These are phyloP conservation scores for Drosophila ohnishii DNA, from an alignment of 1,140 invertebrate genomes.

Conservation along the genomic window DNA sequence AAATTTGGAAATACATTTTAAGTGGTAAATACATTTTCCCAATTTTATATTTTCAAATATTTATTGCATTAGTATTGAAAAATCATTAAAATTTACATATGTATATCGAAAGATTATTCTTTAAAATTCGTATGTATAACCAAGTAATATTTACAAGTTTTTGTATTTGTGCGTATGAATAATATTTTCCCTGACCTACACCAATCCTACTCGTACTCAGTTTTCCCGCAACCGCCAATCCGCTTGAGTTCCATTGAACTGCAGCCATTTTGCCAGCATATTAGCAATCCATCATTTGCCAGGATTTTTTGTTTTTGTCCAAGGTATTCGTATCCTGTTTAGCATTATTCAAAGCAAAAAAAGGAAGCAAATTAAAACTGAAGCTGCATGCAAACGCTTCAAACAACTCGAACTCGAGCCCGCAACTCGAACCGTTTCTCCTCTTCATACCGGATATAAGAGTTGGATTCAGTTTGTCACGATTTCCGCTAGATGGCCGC, in stretches of 20 bases:
- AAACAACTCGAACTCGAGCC: not conserved
- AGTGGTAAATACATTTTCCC: too few species aligned
- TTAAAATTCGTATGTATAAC: too few species aligned
- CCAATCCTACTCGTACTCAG: not conserved
- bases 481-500: slow-evolving; percentile 12
- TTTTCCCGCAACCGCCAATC: slow-evolving; percentile 6
- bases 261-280: slow-evolving; percentile 17
- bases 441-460: slow-evolving; percentile 40
- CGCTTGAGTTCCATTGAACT: not conserved
- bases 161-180: too few species aligned
- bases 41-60: not conserved
- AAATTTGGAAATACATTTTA: too few species aligned
- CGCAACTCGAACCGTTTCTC: slow-evolving; percentile 19
- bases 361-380: slow-evolving; percentile 2
- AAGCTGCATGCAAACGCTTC: not conserved
- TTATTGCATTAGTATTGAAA: not conserved
- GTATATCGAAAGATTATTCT: too few species aligned
- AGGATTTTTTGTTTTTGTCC: not conserved
- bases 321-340: slow-evolving; percentile 8
- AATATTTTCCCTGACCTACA: slow-evolving; percentile 13
- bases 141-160: too few species aligned
- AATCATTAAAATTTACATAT: too few species aligned
- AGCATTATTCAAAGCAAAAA: not conserved
- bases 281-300: slow-evolving; percentile 16
- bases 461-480: not conserved